These are phyloP conservation scores for Anhinga anhinga DNA, from an alignment of 2,113 vertebrate genomes.

Conservation along the genomic window DNA sequence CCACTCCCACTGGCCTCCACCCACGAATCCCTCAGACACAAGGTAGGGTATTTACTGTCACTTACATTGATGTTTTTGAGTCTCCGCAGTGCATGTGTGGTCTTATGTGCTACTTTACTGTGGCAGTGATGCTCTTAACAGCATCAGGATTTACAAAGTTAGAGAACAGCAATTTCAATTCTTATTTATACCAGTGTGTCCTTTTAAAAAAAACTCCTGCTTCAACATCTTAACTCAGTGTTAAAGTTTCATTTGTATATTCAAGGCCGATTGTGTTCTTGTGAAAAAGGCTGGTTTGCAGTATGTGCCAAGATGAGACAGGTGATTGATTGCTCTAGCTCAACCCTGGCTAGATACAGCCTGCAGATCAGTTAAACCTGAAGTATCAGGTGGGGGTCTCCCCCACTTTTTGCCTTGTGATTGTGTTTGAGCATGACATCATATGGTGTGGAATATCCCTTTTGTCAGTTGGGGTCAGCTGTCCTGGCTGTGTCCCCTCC, in stretches of 20 bases:
- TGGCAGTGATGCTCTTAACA: neutral
- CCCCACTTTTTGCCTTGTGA: neutral
- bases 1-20: neutral
- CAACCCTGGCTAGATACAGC: neutral
- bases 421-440: neutral
- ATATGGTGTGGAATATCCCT: too few relatives aligned
- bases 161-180: slow-evolving; percentile 9
- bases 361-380: neutral
- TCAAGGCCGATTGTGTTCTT: neutral
- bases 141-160: neutral
- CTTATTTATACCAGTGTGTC: neutral
- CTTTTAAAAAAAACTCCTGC: slow-evolving; percentile 39
- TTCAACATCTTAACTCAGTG: slow-evolving; percentile 3
- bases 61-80: neutral
- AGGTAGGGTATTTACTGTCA: neutral
- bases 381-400: neutral
- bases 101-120: neutral
- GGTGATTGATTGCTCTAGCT: neutral
- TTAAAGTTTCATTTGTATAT: slow-evolving; percentile 41
- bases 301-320: neutral
- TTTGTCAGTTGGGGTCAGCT: too few relatives aligned
- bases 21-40: neutral
- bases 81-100: neutral
- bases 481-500: too few relatives aligned
- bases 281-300: neutral